These are phyloP conservation scores for Phalacrocorax brasilianus DNA, from an alignment of 2,113 vertebrate species.

Conservation along the genomic window DNA sequence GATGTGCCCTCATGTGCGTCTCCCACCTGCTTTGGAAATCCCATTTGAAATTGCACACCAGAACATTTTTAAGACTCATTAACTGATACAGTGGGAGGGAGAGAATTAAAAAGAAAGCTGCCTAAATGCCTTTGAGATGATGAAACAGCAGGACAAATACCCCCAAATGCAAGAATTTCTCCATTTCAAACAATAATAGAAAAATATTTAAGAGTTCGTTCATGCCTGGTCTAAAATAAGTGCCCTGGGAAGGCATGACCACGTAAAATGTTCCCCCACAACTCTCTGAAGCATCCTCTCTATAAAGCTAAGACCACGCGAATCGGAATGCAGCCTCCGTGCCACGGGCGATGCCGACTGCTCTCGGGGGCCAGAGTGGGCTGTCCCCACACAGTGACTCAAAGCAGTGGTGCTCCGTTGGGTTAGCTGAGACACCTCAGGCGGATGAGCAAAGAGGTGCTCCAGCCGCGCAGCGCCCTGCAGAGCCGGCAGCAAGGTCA, in stretches of 20 bases:
- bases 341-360: fast-evolving
- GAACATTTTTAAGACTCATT: neutral
- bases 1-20: neutral
- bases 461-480: neutral
- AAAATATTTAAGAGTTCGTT: neutral
- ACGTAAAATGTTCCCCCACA: neutral
- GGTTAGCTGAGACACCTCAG: neutral
- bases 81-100: neutral
- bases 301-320: neutral
- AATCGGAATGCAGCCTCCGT: neutral
- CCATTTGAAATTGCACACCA: neutral
- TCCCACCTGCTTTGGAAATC: neutral
- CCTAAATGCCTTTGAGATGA: neutral
- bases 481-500: neutral
- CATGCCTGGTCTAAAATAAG: neutral
- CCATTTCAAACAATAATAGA: neutral
- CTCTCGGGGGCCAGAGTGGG: neutral
- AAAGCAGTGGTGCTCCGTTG: fast-evolving
- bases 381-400: neutral
- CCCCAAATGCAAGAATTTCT: neutral
- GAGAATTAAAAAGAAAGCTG: neutral
- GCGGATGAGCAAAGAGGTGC: neutral
- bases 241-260: neutral
- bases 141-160: neutral
- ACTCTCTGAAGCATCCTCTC: neutral